phyloP scores from a whole-genome alignment of 2,888 invertebrate species.

The Podotricha telesiphe region DNA sequence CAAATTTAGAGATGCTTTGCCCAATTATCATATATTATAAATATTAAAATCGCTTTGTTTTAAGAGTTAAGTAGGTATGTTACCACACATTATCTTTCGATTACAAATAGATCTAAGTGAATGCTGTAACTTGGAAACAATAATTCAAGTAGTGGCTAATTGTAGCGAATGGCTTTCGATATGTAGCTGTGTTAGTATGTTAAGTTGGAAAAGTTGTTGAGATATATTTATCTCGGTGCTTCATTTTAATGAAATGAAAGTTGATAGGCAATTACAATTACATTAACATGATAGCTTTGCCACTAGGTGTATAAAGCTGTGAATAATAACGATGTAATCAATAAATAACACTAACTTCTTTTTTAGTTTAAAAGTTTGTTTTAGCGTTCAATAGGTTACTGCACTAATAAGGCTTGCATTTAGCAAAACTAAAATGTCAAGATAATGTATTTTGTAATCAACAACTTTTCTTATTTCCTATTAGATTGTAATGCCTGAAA shows the following conservation, averaged over 20 bases:
- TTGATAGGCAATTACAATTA: background rate
- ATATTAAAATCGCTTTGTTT: slow-evolving; percentile 33
- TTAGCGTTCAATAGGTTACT: background rate
- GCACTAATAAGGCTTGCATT: background rate
- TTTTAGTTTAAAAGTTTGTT: slow-evolving; percentile 6
- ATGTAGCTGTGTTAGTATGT: slow-evolving; percentile 9
- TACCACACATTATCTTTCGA: slow-evolving; percentile 35
- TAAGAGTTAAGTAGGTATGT: slow-evolving; percentile 42
- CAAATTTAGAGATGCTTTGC: slow-evolving; percentile 29
- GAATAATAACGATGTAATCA: background rate
- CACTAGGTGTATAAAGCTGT: background rate
- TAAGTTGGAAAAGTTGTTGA: slow-evolving; percentile 30
- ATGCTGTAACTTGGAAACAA: slow-evolving; percentile 42
- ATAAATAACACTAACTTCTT: slow-evolving; percentile 6
- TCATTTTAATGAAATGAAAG: background rate
- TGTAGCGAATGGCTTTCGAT: slow-evolving; percentile 28
- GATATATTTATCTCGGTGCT: background rate
- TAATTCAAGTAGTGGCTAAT: slow-evolving; percentile 38
- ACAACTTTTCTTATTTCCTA: slow-evolving; percentile 14
- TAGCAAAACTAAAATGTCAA: background rate
- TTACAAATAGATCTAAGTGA: slow-evolving; percentile 34
- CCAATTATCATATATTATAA: slow-evolving; percentile 24
- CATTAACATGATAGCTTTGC: no score
- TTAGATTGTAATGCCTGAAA: slow-evolving; percentile 11
- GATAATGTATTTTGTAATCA: background rate